Conservation (phyloP, 2,888 invertebrate genomes). For the Eristalis arbustorum region DNA sequence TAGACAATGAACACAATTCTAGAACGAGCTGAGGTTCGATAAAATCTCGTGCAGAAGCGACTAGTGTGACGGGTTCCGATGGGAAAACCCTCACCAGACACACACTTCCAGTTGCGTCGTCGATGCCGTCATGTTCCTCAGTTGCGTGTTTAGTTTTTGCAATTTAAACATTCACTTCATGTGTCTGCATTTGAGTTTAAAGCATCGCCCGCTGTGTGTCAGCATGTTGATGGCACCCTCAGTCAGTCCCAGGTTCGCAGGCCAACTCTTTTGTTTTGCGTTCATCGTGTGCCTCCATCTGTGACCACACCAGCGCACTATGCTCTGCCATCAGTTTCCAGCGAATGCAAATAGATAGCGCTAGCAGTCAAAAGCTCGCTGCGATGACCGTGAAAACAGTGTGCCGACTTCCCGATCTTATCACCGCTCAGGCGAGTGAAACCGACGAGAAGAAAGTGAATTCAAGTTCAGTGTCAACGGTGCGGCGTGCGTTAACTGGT, state of each 20-base stretch:
- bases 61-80: background rate
- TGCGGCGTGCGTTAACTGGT: constrained; percentile 32
- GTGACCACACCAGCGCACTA: background rate
- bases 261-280: constrained; percentile 48
- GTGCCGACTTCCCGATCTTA: background rate
- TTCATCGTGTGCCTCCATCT: background rate
- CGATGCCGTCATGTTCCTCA: background rate
- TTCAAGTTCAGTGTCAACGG: constrained; percentile 61
- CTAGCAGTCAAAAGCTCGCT: background rate
- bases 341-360: background rate
- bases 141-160: background rate
- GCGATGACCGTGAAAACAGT: background rate
- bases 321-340: background rate
- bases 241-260: constrained; percentile 25
- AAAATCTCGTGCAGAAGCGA: background rate
- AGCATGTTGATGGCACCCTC: constrained; percentile 30
- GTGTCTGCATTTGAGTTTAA: background rate
- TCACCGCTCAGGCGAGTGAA: background rate
- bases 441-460: constrained; percentile 44
- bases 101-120: background rate
- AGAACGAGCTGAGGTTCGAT: background rate
- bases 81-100: background rate
- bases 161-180: background rate
- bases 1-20: background rate
- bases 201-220: background rate